A percentile compares a stretch with the other conserved stretches of the same genome.
Conservation (phyloP, 2,888 invertebrate genomes). For the Drosophila subquinaria region DNA sequence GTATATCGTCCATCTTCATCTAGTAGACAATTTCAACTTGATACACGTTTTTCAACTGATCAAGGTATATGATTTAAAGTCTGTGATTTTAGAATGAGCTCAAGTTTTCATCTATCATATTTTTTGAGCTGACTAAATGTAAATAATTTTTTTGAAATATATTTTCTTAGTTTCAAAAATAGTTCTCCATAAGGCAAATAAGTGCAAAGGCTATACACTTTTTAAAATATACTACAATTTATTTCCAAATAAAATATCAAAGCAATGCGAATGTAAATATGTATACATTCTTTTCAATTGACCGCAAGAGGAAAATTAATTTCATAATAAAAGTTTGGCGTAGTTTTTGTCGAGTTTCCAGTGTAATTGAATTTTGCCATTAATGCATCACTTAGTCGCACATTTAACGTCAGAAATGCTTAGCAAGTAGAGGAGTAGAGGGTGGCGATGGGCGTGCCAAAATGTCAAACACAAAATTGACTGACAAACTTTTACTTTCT, state of each 20-base stretch:
- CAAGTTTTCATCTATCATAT: no score
- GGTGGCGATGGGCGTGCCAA: conserved; percentile 53
- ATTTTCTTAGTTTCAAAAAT: no score
- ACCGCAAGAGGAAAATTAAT: conserved; percentile 28
- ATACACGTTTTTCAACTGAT: no score
- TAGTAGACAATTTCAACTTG: no score
- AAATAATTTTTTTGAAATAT: no score
- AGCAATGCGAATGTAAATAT: not conserved
- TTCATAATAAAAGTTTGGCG: conserved; percentile 35
- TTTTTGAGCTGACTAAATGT: no score
- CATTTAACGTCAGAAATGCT: conserved; percentile 44
- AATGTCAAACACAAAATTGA: conserved; percentile 74
- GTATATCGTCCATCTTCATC: no score
- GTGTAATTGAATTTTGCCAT: conserved; percentile 53
- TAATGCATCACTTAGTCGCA: conserved; percentile 59
- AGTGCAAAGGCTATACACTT: no score
- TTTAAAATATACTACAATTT: not conserved
- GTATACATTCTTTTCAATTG: conserved; percentile 2
- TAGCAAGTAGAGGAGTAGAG: not conserved
- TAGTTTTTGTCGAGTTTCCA: conserved; percentile 40
- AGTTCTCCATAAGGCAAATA: no score
- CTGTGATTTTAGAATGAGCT: no score
- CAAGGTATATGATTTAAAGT: no score
- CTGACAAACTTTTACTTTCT: conserved; percentile 76
- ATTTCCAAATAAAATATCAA: not conserved